These are phyloP conservation scores for Dorcus hopei DNA, from an alignment of 2,888 invertebrate species.

Conservation along the genomic window DNA sequence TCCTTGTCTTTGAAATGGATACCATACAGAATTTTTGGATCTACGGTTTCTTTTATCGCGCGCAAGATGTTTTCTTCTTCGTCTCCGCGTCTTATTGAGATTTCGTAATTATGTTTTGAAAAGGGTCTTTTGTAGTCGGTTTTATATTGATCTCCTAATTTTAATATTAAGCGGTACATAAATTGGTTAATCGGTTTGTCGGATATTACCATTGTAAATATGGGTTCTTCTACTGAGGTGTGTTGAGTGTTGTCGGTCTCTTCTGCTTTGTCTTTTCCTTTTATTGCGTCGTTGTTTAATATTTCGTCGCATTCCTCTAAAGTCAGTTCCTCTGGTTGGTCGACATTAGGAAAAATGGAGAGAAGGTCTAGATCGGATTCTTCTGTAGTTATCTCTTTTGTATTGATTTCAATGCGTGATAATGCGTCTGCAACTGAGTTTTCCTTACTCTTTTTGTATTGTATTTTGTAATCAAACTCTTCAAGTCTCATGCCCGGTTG, in stretches of 20 bases:
- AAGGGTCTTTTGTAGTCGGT: not conserved
- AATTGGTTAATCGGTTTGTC: not conserved
- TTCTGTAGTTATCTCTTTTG: not conserved
- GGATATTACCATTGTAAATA: not conserved
- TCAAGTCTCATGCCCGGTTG: too few relatives aligned
- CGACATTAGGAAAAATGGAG: not conserved
- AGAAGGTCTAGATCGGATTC: not conserved
- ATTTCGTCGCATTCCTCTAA: not conserved
- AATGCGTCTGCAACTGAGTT: constrained; percentile 14
- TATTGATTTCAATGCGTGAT: constrained; percentile 12
- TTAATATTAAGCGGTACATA: not conserved
- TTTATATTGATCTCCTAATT: too few relatives aligned
- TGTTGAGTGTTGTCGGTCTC: not conserved
- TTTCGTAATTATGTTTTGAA: not conserved
- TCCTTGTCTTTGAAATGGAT: constrained; percentile 13
- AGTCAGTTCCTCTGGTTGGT: not conserved
- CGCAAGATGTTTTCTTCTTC: not conserved
- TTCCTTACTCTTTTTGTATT: constrained; percentile 18
- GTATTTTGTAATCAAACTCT: constrained; percentile 11
- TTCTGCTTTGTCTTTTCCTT: too few relatives aligned
- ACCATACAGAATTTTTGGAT: constrained; percentile 17
- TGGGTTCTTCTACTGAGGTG: not conserved
- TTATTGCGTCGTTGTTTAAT: too few relatives aligned
- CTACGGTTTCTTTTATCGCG: constrained; percentile 4
- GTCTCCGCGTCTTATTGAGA: not conserved